Percentiles rank a stretch among this genome's conserved stretches.
phyloP scores from a whole-genome alignment of 2,888 invertebrate species.

The Agrochola lota region DNA sequence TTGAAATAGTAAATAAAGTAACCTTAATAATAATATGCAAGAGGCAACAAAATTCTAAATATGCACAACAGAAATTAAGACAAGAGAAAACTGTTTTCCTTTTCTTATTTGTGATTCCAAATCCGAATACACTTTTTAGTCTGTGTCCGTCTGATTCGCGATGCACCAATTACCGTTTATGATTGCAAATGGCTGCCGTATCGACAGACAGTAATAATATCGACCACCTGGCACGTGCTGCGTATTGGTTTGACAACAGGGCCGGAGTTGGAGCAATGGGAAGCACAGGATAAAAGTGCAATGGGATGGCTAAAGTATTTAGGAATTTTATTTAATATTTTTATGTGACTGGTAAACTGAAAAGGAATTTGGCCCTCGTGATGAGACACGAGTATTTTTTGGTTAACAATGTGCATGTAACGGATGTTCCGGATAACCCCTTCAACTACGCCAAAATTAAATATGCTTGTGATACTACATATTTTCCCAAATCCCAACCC shows the following conservation, averaged over 20 bases:
- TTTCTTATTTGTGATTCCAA: conserved; percentile 5
- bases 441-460: too few species aligned
- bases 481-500: not conserved
- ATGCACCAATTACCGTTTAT: conserved; percentile 38
- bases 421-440: too few species aligned
- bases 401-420: too few species aligned
- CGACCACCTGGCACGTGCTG: conserved; percentile 31
- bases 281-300: too few species aligned
- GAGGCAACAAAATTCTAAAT: not conserved
- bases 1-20: too few species aligned
- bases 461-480: not conserved
- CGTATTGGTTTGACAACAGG: conserved; percentile 14
- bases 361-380: too few species aligned
- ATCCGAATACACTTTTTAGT: conserved; percentile 30
- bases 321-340: too few species aligned
- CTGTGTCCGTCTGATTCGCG: conserved; percentile 4
- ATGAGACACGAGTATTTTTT: too few species aligned
- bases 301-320: too few species aligned
- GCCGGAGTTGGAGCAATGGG: not conserved
- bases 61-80: not conserved
- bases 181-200: conserved; percentile 51
- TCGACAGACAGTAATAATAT: conserved; percentile 21
- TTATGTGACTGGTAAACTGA: too few species aligned
- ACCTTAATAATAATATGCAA: not conserved
- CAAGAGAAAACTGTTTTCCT: not conserved